phyloP scores from a whole-genome alignment of 2,113 vertebrate genomes.

The Phainopepla nitens region DNA sequence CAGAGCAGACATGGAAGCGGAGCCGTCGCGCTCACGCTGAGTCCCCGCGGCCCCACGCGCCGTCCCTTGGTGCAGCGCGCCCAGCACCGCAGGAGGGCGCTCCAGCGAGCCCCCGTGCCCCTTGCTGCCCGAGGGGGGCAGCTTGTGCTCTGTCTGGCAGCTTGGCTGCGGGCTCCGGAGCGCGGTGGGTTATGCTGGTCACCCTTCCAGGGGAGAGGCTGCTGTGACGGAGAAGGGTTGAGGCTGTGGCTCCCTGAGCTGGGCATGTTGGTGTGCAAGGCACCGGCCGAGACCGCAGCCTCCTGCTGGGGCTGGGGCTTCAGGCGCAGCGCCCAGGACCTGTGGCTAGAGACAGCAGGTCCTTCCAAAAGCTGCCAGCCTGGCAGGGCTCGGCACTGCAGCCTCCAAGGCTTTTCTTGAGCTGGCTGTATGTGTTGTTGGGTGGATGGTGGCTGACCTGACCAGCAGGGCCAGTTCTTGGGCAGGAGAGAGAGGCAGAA shows the following conservation, averaged over 20 bases:
- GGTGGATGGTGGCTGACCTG: background rate
- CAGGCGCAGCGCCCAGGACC: fast-evolving
- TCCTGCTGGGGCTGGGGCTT: fast-evolving
- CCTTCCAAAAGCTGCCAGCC: background rate
- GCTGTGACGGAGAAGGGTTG: background rate
- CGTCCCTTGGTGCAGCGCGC: fast-evolving
- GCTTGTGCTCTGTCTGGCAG: background rate
- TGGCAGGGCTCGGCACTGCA: background rate
- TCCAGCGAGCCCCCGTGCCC: background rate
- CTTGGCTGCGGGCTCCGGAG: background rate
- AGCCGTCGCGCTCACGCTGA: fast-evolving
- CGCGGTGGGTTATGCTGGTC: background rate
- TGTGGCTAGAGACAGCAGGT: fast-evolving
- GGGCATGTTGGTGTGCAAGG: background rate
- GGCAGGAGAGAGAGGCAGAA: background rate
- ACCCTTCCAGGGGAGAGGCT: background rate
- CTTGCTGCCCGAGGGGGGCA: background rate
- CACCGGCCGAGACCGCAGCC: background rate
- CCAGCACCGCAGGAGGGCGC: fast-evolving
- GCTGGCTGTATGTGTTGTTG: background rate
- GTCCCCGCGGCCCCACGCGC: too few species aligned
- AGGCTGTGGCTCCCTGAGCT: background rate
- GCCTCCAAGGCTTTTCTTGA: background rate
- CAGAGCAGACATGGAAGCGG: background rate
- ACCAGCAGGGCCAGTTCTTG: background rate